Evolutionary conservation across 2,797 vertebrate species (phyloP).

Genomic region (Poeciliopsis infans): DNA sequence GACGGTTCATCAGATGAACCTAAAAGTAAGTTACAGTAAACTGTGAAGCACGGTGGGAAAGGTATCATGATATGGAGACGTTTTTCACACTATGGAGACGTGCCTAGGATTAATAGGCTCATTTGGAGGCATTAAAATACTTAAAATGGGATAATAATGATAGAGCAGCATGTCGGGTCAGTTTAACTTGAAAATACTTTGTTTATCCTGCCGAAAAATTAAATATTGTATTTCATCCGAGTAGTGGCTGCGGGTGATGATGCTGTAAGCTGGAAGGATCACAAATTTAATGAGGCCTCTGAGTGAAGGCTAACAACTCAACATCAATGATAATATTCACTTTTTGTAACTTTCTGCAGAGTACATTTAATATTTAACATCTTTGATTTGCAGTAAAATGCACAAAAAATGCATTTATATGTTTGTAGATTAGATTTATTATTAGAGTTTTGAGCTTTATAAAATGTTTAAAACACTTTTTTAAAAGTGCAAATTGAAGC

Average conservation of each 20-base stretch:
- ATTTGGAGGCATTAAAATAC: not conserved
- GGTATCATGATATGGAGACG: not conserved
- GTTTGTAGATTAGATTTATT: not conserved
- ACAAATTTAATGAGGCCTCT: not conserved
- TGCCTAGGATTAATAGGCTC: not conserved
- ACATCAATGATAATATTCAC: not conserved
- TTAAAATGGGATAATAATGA: not conserved
- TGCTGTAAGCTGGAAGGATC: not conserved
- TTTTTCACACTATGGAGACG: not conserved
- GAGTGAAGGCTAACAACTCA: not conserved
- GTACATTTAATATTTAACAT: not conserved
- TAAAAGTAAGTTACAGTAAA: not conserved
- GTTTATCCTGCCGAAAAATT: not conserved
- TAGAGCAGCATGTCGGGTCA: no score
- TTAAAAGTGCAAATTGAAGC: not conserved
- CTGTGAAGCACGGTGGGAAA: not conserved
- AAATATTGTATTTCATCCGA: not conserved
- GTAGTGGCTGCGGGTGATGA: not conserved
- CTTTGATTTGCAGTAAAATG: not conserved
- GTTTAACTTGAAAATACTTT: not conserved
- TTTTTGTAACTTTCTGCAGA: not conserved
- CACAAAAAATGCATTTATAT: not conserved
- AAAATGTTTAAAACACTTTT: not conserved
- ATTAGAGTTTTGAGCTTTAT: not conserved
- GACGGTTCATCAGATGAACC: not conserved